Evolutionary conservation across 1,140 invertebrate species (phyloP), one percentile per base, ranked within the genome.

Genomic region (Drosophila baimaii): DNA sequence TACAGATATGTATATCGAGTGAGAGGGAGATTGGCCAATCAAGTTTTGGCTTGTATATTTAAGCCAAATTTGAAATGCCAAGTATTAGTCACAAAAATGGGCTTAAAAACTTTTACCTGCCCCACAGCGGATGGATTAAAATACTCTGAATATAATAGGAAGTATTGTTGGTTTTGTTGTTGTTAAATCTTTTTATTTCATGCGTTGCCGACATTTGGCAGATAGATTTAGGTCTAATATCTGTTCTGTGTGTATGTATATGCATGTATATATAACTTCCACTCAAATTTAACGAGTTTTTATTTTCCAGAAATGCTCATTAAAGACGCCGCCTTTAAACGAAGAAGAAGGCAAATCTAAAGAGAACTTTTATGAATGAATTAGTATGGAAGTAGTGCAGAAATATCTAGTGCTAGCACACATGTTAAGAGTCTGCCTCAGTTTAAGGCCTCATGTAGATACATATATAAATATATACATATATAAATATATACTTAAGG

Each of bases 301-400:
- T 55, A 37, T 46, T 39, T 31, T 25, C 25, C 33, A 33, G 29
- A 56, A 57, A 35, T 25, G 62, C 63, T 33, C 62, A 65, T 47
- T 29, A 65, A 54, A 73, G 49, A 13, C 39, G 55, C 19, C 6
- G 59, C 6, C 44, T 44, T 21, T 17, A 17, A 51, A 31, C 15
- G 12, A 7, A 64, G 35, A 31, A 33, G n/a, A 46, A 47, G n/a
- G 19, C 23, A 61, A 63, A 43, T 47, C 47, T 49, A 39, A 58
- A 43, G 73, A 66, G 9, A 69, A 72, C 49, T 77, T 78, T 89
- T 79, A 66, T 86, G 89, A 91, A 90, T 89, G 90, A 91, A 91
- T 91, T 83, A 91, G 90, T 86, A 77, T 91, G 90, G 84, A 91
- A 86, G 82, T 82, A 86, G 84, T 69, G 51, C 72, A 84, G 52